phyloP scores from a whole-genome alignment of 1,140 invertebrate genomes.

The Cotesia vestalis region DNA sequence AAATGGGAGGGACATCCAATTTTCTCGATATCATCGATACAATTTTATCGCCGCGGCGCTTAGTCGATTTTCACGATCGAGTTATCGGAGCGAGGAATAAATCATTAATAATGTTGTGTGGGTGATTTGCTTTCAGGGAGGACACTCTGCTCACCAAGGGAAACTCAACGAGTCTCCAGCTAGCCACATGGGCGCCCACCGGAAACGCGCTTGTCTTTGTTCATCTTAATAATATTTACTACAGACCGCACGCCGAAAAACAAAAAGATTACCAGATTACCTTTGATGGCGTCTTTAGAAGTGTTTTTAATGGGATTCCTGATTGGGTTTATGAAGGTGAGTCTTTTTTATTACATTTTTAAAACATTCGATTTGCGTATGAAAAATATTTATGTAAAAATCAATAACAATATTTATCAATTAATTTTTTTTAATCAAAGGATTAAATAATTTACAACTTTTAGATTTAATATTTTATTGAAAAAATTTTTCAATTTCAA shows the following conservation, averaged over 20 bases:
- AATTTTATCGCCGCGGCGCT: too few relatives aligned
- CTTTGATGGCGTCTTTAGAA: constrained; percentile 63
- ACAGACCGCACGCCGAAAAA: constrained; percentile 66
- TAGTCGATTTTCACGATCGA: neutral
- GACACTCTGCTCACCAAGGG: constrained; percentile 58
- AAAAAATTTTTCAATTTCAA: too few relatives aligned
- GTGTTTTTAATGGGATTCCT: constrained; percentile 78
- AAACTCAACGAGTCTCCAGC: constrained; percentile 69
- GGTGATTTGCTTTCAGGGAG: constrained; percentile 45
- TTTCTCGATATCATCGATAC: too few relatives aligned
- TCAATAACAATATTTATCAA: too few relatives aligned
- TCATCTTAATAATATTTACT: constrained; percentile 83
- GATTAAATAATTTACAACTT: too few relatives aligned
- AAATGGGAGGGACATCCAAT: too few relatives aligned
- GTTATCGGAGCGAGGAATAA: constrained; percentile 13
- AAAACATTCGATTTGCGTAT: too few relatives aligned
- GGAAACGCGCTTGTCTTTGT: constrained; percentile 81
- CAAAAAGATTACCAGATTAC: constrained; percentile 67
- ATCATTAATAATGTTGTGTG: neutral
- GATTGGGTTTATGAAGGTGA: constrained; percentile 86
- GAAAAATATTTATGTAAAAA: too few relatives aligned
- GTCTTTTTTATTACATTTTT: constrained; percentile 2
- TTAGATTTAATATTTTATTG: too few relatives aligned
- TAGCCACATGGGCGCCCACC: constrained; percentile 77
- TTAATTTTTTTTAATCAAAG: too few relatives aligned